Conservation (phyloP, 2,888 invertebrate species). For the Hemaris fuciformis region DNA sequence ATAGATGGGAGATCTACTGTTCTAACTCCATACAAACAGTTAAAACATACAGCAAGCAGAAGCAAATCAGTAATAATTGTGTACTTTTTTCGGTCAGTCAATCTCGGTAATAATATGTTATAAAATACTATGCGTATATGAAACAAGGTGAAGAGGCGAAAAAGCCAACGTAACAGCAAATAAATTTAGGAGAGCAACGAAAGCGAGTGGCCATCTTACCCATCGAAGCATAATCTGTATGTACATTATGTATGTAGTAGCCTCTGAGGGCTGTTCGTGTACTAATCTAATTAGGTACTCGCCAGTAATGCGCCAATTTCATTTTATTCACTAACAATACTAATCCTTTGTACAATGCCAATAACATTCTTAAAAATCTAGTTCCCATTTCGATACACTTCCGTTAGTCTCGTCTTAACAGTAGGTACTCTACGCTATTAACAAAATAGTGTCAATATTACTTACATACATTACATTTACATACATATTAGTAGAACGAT, state of each 20-base stretch:
- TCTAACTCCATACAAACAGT: constrained; percentile 37
- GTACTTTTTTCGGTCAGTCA: constrained; percentile 50
- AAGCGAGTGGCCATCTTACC: constrained; percentile 64
- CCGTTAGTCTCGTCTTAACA: constrained; percentile 69
- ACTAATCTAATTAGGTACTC: constrained; percentile 81
- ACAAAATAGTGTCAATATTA: constrained; percentile 79
- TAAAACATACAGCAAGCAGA: constrained; percentile 52
- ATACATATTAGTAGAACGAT: constrained; percentile 72
- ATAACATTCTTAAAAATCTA: constrained; percentile 74
- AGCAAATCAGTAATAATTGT: constrained; percentile 47
- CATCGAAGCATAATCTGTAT: constrained; percentile 62
- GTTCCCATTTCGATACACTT: constrained; percentile 69
- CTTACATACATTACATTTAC: constrained; percentile 70
- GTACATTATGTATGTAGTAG: constrained; percentile 64
- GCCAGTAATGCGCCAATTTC: constrained; percentile 82
- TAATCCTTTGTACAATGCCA: constrained; percentile 79
- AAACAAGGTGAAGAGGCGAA: constrained; percentile 40
- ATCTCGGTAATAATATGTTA: constrained; percentile 23
- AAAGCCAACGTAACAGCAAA: constrained; percentile 43
- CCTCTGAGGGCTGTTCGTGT: constrained; percentile 73
- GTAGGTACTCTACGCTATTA: constrained; percentile 68
- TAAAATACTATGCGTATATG: constrained; percentile 27
- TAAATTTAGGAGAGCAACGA: constrained; percentile 63
- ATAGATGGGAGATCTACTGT: constrained; percentile 34
- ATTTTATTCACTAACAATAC: constrained; percentile 75